Conservation (phyloP, 2,113 vertebrate species). For the Pollimyrus isidori region DNA sequence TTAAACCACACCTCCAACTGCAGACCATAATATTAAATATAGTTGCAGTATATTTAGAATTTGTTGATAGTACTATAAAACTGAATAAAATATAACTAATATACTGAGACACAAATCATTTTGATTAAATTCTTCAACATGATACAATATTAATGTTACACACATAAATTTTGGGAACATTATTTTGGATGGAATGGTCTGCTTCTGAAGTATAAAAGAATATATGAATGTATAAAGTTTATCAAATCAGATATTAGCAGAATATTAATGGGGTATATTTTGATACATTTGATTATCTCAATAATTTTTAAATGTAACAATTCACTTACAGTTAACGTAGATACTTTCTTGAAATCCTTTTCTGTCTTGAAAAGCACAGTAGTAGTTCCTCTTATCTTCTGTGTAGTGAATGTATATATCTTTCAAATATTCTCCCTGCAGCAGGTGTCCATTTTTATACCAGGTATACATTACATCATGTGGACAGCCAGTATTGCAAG, state of each 20-base stretch:
- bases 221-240: not conserved
- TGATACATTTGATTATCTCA: not conserved
- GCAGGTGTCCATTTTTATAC: too few species aligned
- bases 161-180: not conserved
- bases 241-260: not conserved
- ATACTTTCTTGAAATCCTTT: not conserved
- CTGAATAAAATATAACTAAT: not conserved
- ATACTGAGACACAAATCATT: not conserved
- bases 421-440: too few species aligned
- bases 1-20: not conserved
- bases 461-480: too few species aligned
- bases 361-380: not conserved
- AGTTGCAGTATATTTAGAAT: not conserved
- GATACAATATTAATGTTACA: not conserved
- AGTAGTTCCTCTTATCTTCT: not conserved
- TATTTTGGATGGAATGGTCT: not conserved
- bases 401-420: too few species aligned
- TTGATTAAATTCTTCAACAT: not conserved
- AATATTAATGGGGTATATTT: not conserved
- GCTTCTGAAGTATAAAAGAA: not conserved
- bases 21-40: not conserved
- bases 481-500: too few species aligned
- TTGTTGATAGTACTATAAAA: not conserved
- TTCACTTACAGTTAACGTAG: not conserved
- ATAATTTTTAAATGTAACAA: not conserved